These are phyloP conservation scores for Mongoloraphidia duomilia DNA, from an alignment of 2,888 invertebrate species.

Conservation along the genomic window DNA sequence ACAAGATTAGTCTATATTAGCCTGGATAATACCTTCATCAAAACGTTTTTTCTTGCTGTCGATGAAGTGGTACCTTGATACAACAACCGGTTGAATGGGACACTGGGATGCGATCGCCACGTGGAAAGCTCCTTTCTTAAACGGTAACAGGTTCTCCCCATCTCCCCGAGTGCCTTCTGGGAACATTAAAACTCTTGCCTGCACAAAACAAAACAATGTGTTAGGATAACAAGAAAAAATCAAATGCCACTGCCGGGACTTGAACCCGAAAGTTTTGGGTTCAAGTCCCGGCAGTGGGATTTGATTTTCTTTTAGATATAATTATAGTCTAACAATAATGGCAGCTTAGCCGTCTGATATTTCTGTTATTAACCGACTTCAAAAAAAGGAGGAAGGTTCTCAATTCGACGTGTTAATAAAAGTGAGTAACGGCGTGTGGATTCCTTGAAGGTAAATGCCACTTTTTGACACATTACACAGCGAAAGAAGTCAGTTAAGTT, in stretches of 20 bases:
- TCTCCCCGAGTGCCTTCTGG: conserved; percentile 85
- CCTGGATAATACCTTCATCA: conserved; percentile 40
- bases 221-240: neutral
- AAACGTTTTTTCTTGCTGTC: conserved; percentile 46
- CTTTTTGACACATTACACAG: no score
- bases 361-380: no score
- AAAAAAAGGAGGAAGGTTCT: no score
- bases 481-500: no score
- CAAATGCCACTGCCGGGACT: neutral
- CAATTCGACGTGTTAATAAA: no score
- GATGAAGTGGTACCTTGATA: conserved; percentile 68
- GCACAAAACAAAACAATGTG: conserved; percentile 15
- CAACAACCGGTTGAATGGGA: conserved; percentile 79
- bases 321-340: no score
- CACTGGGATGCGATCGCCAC: conserved; percentile 72
- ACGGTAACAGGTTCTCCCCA: conserved; percentile 64
- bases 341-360: no score
- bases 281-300: no score
- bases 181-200: conserved; percentile 72
- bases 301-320: no score
- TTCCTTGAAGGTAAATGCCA: no score
- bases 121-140: conserved; percentile 94
- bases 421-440: no score
- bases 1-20: neutral
- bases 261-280: no score